A percentile compares a stretch with the other conserved stretches of the same genome.
Evolutionary conservation across 1,140 invertebrate genomes (phyloP).

Genomic region (Conus ventricosus): DNA sequence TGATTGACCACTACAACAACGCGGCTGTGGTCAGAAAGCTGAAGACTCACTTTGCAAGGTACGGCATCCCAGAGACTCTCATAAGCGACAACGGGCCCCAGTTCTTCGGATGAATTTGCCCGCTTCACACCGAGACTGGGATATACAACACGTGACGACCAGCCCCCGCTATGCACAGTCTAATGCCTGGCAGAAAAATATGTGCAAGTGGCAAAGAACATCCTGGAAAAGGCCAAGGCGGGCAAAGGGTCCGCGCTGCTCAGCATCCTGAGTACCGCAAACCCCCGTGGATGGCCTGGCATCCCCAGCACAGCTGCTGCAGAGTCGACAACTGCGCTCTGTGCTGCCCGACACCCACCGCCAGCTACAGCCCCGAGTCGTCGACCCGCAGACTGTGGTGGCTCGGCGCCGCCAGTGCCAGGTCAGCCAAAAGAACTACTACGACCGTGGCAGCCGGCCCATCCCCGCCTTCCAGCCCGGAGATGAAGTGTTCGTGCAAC

Average conservation of each 20-base stretch:
- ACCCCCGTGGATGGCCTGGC: neutral
- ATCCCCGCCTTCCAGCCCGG: neutral
- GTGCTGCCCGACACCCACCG: neutral
- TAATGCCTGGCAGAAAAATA: neutral
- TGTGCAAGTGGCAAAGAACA: neutral
- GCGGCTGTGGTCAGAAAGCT: constrained; percentile 1
- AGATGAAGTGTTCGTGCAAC: neutral
- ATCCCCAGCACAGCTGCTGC: constrained; percentile 7
- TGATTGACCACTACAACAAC: neutral
- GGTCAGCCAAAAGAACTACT: neutral
- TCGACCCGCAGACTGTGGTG: neutral
- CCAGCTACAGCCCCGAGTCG: neutral
- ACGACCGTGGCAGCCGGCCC: neutral
- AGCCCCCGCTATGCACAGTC: constrained; percentile 1
- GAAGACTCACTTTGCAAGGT: no score
- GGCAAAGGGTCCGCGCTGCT: neutral
- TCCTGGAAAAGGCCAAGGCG: neutral
- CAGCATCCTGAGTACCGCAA: neutral
- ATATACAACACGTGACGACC: no score
- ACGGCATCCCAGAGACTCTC: neutral
- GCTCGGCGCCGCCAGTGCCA: neutral
- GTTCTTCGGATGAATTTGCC: constrained; percentile 39
- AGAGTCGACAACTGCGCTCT: neutral
- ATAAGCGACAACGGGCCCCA: constrained; percentile 73
- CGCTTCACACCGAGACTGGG: no score